phyloP scores from a whole-genome alignment of 2,888 invertebrate species.

The Linyphia triangularis region DNA sequence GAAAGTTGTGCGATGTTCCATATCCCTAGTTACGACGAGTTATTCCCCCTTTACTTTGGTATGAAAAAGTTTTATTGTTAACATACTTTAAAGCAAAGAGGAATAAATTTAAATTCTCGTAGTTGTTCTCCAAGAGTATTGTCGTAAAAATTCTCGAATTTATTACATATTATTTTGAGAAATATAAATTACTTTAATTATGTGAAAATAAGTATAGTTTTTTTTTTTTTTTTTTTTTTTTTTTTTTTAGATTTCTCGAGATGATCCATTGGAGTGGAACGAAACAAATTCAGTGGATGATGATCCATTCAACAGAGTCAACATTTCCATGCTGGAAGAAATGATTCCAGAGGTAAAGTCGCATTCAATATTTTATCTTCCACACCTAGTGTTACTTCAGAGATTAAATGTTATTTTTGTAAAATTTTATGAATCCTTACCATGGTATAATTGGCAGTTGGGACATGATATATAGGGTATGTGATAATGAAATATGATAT shows the following conservation, averaged over 20 bases:
- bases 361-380: too few relatives aligned
- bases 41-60: too few relatives aligned
- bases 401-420: too few relatives aligned
- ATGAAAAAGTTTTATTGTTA: too few relatives aligned
- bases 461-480: too few relatives aligned
- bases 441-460: neutral
- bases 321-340: constrained; percentile 79
- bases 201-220: neutral
- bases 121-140: too few relatives aligned
- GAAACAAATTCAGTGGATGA: constrained; percentile 79
- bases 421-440: neutral
- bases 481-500: too few relatives aligned
- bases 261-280: constrained; percentile 68
- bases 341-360: constrained; percentile 80
- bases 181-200: neutral
- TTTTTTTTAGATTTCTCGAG: constrained; percentile 57
- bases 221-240: neutral
- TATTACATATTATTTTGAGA: neutral
- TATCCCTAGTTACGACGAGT: too few relatives aligned
- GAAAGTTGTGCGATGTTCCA: too few relatives aligned
- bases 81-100: too few relatives aligned
- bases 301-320: constrained; percentile 80
- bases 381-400: too few relatives aligned
- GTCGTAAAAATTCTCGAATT: neutral
- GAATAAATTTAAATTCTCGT: too few relatives aligned